Evolutionary conservation across 1,140 invertebrate species (phyloP), one percentile per base, ranked within the genome.

Genomic region (Dendroctonus valens): DNA sequence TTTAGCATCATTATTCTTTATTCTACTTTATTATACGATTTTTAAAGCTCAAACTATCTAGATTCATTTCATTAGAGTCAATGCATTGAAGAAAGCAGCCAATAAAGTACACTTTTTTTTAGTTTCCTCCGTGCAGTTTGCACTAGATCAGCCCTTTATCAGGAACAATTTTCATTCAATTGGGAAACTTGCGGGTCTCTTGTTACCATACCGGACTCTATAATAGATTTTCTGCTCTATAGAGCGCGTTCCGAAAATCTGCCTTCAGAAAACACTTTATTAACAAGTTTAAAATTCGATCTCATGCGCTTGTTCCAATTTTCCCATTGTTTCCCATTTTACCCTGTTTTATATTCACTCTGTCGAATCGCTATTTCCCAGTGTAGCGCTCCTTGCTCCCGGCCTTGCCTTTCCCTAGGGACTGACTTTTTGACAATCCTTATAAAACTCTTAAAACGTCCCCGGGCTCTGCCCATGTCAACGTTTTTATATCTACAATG

Each of bases 291-390:
- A 55, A 55, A 55, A 55, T 11, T 55, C 53, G 53, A 55, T 55
- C 53, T 9, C 39, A 39, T n/a, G 26, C 53, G 26, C 41, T 50
- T 14, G 58, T 39, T 15, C 42, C 58, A 59, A 59, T 59, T 59
- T 59, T 59, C 37, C 46, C 44, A 59, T 59, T 59, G 58, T 59
- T 59, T 59, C 58, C 58, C 42, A 48, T 59, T 59, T 50, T 59
- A 15, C 58, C 58, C 58, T 59, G 42, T 59, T 59, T 59, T 59
- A 59, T 59, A 59, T 59, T 59, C 58, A 59, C 44, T 59, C 41
- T 59, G 50, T 59, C 46, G 58, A 59, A 59, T 59, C 26, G 44
- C 39, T 9, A 59, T 50, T 48, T 59, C 58, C 58, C 44, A 26
- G 42, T 38, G 44, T 38, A 50, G 44, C 58, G 58, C 44, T 42